Evolutionary conservation across 2,888 invertebrate species (phyloP).

Genomic region (Mechanitis mazaeus): DNA sequence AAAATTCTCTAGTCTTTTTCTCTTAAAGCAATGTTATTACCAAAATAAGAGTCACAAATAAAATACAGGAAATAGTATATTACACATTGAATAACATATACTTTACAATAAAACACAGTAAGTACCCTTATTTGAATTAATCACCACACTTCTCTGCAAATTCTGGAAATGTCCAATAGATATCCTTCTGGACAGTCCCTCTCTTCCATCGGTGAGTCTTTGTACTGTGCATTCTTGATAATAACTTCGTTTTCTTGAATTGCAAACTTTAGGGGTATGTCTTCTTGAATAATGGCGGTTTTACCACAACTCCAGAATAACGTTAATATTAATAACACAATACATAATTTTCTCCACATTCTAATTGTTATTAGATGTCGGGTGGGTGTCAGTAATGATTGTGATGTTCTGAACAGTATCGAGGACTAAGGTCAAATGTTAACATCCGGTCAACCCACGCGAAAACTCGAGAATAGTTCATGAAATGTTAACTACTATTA

Average conservation of each 20-base stretch:
- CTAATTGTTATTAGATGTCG: constrained; percentile 24
- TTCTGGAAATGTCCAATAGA: constrained; percentile 42
- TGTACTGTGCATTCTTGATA: constrained; percentile 39
- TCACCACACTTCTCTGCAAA: constrained; percentile 62
- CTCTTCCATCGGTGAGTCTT: constrained; percentile 46
- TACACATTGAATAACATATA: too few relatives aligned
- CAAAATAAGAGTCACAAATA: too few relatives aligned
- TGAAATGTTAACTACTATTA: neutral
- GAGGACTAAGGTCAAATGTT: constrained; percentile 13
- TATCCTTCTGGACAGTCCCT: constrained; percentile 45
- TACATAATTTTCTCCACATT: constrained; percentile 24
- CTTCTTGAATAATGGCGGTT: constrained; percentile 23
- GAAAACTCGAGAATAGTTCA: neutral
- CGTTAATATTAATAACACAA: constrained; percentile 10
- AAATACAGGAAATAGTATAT: too few relatives aligned
- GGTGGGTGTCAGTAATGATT: constrained; percentile 16
- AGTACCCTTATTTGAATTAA: neutral
- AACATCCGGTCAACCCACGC: constrained; percentile 1
- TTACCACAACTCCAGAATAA: constrained; percentile 10
- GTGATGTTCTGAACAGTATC: constrained; percentile 12
- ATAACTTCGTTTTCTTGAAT: constrained; percentile 33
- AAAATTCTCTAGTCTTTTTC: too few relatives aligned
- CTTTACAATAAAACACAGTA: neutral
- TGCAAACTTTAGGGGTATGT: constrained; percentile 16
- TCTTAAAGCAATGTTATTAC: too few relatives aligned